Base-by-base conservation (phyloP, 2,888 invertebrate genomes). In the Adelphocoris suturalis region DNA sequence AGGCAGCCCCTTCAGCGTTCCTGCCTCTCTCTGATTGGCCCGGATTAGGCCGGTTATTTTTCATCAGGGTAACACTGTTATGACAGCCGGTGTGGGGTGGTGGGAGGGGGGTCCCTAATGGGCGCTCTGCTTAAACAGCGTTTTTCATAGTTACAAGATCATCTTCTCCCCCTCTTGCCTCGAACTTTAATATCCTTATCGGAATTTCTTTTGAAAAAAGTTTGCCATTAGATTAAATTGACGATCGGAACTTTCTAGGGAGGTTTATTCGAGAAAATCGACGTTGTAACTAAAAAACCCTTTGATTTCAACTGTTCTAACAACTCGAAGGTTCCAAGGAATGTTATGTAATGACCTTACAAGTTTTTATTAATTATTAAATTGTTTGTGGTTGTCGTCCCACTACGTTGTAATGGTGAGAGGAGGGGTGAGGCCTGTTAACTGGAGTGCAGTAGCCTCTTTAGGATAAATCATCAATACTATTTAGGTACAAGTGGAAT, bases 131-230 rank as follows among this genome's bases (percentile, higher is more conserved):
- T 82, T 82, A 82, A 82, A 82, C 82, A 82, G 82, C 52, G 82
- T 82, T 82, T 82, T 82, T 82, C 82, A 82, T 82, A 82, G 82
- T 82, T 82, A 82, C 81, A 82, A 82, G 82, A 82, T 82, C 82
- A 81, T 81, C 80, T 19, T 52, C 82, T 23, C 82, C 52, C 19
- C 82, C 82, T 82, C 52, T 52, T 52, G 82, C 19, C 82, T 52
- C 52, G 82, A 82, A 82, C 82, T 82, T 82, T 82, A 82, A 82
- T 82, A 82, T 82, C 82, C 82, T 82, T 82, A 82, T 82, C 82
- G 82, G 82, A 82, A 82, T 82, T 82, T 82, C 52, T 52, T 48
- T 68, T 52, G 27, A 48, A 52, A 82, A 37, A 81, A 47, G 48
- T 47, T 19, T 3, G 52, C 27, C 82, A 82, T 82, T 82, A 82